Base-by-base conservation (phyloP, 2,797 vertebrate genomes). In the Phrynocephalus guinanensis region DNA sequence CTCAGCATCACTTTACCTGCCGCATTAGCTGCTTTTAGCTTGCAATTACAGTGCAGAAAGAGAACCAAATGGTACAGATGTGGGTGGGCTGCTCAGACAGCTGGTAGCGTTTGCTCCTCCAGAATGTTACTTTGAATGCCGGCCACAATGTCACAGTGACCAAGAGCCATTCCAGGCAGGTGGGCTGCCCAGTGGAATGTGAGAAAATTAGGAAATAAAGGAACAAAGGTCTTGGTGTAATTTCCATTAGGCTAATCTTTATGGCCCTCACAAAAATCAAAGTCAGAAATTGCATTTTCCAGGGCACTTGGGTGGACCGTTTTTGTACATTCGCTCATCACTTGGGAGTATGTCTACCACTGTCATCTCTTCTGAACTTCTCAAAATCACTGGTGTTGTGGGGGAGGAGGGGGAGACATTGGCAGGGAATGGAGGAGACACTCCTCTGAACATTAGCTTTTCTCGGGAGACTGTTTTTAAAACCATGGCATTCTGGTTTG, bases 1-100 rank as follows among this genome's bases (percentile, higher is more conserved):
- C 86, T 90, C 10, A 3, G 87, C 84, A 77, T 50, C 70, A 2
- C 60, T 87, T 91, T 86, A 7, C 83, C 79, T 88, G 77, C 84
- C 91, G 26, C 73, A 85, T 33, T 92, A 50, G 11, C 24, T 66
- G 67, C 79, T 87, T 91, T 86, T 85, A 91, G 83, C 85, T 92
- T 90, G 82, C 48, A 66, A 52, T 88, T 90, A 6, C 82, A 44
- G 83, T 86, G 81, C 24, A 77, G 89, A 75, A 91, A 90, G 3
- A 10, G 3, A 6, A 88, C 66, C 84, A 91, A 89, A 89, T 30
- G 33, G 38, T 85, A 56, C 11, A 70, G 60, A 89, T n/a, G 77
- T 0, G 0, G 33, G 66, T 80, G 77, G 88, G 80, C 88, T 89
- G 75, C 82, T 91, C 5, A 1, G 5, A 70, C 66, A 89, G 68